phyloP scores from a whole-genome alignment of 2,888 invertebrate genomes.

The Laspeyria flexula region DNA sequence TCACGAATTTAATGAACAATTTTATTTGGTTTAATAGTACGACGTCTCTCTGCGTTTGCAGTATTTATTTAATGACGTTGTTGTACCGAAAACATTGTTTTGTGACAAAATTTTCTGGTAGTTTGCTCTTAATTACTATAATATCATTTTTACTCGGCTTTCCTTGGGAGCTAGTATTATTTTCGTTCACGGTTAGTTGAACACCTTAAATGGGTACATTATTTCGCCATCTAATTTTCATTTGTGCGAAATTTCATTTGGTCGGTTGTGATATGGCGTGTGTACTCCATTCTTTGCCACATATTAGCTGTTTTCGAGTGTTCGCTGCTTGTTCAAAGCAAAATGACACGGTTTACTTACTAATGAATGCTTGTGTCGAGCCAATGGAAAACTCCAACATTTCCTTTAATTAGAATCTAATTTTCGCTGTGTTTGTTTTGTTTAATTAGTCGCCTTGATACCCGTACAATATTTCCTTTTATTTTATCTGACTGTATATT shows the following conservation, averaged over 20 bases:
- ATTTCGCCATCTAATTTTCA: constrained; percentile 56
- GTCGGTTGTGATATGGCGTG: constrained; percentile 38
- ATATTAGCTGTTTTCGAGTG: constrained; percentile 49
- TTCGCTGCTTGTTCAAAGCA: constrained; percentile 46
- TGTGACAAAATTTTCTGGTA: constrained; percentile 64
- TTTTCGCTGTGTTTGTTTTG: constrained; percentile 44
- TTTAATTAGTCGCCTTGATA: constrained; percentile 33
- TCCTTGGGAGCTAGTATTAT: constrained; percentile 55
- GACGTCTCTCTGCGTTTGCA: constrained; percentile 37
- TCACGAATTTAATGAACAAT: constrained; percentile 60
- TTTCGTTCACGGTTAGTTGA: constrained; percentile 72
- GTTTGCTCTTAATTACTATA: constrained; percentile 70
- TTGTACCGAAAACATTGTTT: constrained; percentile 63
- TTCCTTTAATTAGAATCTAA: constrained; percentile 63
- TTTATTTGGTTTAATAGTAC: constrained; percentile 46
- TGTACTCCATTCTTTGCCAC: constrained; percentile 39
- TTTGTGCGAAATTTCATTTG: constrained; percentile 66
- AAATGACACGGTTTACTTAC: constrained; percentile 57
- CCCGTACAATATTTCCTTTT: constrained; percentile 4
- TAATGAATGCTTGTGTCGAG: constrained; percentile 55
- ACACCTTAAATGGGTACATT: constrained; percentile 63
- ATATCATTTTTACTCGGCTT: constrained; percentile 63
- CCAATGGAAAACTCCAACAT: constrained; percentile 45
- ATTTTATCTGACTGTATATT: background rate
- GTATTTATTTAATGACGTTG: constrained; percentile 60